A percentile compares a stretch with the other conserved stretches of the same genome.
phyloP scores from a whole-genome alignment of 1,140 invertebrate species.

The Drosophila lacteicornis region DNA sequence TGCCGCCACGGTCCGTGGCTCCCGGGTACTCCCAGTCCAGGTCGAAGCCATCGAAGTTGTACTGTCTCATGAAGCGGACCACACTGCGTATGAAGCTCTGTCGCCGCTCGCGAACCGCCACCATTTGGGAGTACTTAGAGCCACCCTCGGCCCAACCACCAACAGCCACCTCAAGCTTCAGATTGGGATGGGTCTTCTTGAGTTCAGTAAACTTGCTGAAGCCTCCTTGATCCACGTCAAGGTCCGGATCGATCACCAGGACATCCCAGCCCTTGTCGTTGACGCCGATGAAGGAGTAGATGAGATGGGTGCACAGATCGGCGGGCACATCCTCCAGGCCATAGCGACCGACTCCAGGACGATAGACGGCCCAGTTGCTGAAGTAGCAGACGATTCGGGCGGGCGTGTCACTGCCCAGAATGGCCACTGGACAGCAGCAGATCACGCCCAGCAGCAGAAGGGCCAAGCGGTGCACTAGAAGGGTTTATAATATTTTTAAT shows the following conservation, averaged over 20 bases:
- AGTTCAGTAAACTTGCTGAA: slow-evolving; percentile 93
- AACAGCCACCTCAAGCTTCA: slow-evolving; percentile 93
- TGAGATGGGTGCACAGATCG: slow-evolving; percentile 93
- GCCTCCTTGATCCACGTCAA: slow-evolving; percentile 91
- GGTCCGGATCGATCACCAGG: slow-evolving; percentile 92
- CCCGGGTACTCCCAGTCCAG: slow-evolving; percentile 95
- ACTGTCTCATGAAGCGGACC: slow-evolving; percentile 91
- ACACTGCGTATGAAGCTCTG: slow-evolving; percentile 91
- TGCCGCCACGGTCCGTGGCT: slow-evolving; percentile 93
- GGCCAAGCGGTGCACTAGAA: slow-evolving; percentile 44
- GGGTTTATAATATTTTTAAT: too few relatives aligned
- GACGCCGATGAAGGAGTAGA: slow-evolving; percentile 96
- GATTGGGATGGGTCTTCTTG: slow-evolving; percentile 89
- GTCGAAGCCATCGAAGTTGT: slow-evolving; percentile 93
- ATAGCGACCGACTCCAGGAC: slow-evolving; percentile 92
- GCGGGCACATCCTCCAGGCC: slow-evolving; percentile 93
- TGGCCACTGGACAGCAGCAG: slow-evolving; percentile 9
- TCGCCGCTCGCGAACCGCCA: slow-evolving; percentile 88
- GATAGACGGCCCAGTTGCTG: slow-evolving; percentile 96
- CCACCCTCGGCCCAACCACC: slow-evolving; percentile 96
- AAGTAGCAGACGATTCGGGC: slow-evolving; percentile 94
- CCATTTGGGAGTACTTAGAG: slow-evolving; percentile 93
- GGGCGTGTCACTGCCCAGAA: slow-evolving; percentile 48
- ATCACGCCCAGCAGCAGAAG: slow-evolving; percentile 52
- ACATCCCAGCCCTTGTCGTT: slow-evolving; percentile 91